A percentile compares a stretch with the other conserved stretches of the same genome.
Evolutionary conservation across 2,113 vertebrate genomes (phyloP).

Genomic region (Actenoides hombroni): DNA sequence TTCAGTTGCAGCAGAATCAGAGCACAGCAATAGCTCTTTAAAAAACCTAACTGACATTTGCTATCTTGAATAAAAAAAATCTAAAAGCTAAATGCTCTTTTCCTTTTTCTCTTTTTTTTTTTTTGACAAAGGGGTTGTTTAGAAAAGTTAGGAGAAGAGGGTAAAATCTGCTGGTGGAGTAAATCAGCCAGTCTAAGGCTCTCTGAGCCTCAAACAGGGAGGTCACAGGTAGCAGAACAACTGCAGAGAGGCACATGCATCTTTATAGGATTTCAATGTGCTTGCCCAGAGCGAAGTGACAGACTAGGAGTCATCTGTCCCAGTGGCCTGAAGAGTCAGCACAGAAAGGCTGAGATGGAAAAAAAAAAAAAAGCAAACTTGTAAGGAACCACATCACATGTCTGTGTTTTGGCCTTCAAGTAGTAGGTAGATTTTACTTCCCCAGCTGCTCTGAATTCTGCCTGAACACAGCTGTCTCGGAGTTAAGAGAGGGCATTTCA

Average conservation of each 20-base stretch:
- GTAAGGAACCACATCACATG: neutral
- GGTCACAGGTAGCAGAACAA: neutral
- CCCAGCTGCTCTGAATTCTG: neutral
- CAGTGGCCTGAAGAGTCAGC: neutral
- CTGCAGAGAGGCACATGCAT: neutral
- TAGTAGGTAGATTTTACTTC: neutral
- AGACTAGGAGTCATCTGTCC: neutral
- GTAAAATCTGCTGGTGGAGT: neutral
- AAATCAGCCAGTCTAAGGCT: neutral
- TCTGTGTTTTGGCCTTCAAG: neutral
- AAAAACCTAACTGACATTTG: neutral
- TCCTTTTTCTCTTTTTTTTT: neutral
- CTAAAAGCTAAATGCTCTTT: neutral
- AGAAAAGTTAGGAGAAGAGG: neutral
- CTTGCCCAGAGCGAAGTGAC: neutral
- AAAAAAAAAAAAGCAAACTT: neutral
- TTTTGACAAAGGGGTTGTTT: neutral
- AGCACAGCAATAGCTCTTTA: neutral
- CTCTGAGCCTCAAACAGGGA: neutral
- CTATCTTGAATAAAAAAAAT: neutral
- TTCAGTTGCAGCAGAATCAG: neutral
- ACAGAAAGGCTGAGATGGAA: neutral
- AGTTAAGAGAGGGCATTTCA: neutral
- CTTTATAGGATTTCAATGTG: fast-evolving
- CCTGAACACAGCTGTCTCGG: neutral